phyloP scores from a whole-genome alignment of 1,140 invertebrate genomes.

The Pinna nobilis region DNA sequence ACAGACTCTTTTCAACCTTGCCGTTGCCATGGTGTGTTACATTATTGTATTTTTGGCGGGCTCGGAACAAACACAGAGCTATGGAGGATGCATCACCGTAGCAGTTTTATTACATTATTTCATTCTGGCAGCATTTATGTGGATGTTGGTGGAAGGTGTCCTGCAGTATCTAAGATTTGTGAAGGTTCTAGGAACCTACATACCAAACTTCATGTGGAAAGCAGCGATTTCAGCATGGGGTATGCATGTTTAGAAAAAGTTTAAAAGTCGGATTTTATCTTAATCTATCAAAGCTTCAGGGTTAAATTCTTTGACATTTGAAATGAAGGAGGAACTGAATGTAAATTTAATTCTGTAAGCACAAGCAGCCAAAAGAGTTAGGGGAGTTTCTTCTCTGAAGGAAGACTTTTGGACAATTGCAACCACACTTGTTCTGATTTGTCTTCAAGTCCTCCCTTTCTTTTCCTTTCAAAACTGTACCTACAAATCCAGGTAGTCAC shows the following conservation, averaged over 20 bases:
- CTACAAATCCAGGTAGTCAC: too few relatives aligned
- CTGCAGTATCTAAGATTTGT: constrained; percentile 76
- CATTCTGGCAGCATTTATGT: constrained; percentile 75
- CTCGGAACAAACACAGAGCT: constrained; percentile 52
- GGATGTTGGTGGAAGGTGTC: constrained; percentile 76
- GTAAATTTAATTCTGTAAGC: too few relatives aligned
- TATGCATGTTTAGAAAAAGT: constrained; percentile 43
- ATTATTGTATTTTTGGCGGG: constrained; percentile 67
- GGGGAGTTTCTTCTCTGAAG: too few relatives aligned
- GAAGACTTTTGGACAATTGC: too few relatives aligned
- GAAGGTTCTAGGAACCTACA: constrained; percentile 74
- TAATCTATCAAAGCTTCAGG: too few relatives aligned
- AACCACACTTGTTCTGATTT: too few relatives aligned
- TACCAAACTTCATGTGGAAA: constrained; percentile 72
- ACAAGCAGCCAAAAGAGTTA: too few relatives aligned
- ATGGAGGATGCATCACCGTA: constrained; percentile 64
- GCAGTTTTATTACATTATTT: constrained; percentile 75
- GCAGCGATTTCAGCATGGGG: constrained; percentile 74
- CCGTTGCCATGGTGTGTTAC: constrained; percentile 60
- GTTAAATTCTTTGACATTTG: too few relatives aligned
- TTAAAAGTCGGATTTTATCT: too few relatives aligned
- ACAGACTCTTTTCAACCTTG: constrained; percentile 66
- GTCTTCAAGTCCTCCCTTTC: too few relatives aligned
- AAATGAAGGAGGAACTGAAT: too few relatives aligned
- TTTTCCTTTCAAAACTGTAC: too few relatives aligned